These are phyloP conservation scores for Propithecus coquereli DNA, from an alignment of 2,113 vertebrate species.

Conservation along the genomic window DNA sequence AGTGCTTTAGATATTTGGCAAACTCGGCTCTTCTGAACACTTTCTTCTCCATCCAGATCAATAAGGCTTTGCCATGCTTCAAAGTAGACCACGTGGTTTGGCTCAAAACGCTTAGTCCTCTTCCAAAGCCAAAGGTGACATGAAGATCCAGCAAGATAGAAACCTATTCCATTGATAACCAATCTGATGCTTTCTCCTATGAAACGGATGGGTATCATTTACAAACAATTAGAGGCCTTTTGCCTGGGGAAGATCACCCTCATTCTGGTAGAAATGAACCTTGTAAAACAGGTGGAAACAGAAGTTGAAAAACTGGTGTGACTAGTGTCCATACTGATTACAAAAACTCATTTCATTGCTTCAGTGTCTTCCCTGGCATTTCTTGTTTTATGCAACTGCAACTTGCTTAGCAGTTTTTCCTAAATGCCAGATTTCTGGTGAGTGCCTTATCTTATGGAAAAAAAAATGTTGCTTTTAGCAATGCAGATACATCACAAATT, in stretches of 20 bases:
- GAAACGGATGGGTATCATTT: constrained; percentile 36
- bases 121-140: constrained; percentile 17
- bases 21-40: not conserved
- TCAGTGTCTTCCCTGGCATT: not conserved
- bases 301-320: not conserved
- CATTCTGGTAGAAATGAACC: constrained; percentile 1
- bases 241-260: not conserved
- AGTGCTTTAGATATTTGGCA: not conserved
- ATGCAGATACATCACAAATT: not conserved
- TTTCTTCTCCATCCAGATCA: not conserved
- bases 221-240: constrained; percentile 39
- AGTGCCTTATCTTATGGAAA: not conserved
- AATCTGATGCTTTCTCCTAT: constrained; percentile 37
- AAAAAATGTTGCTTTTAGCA: not conserved
- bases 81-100: not conserved
- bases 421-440: not conserved
- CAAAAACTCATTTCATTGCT: not conserved
- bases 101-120: not conserved
- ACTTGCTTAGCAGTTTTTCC: not conserved
- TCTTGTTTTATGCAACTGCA: not conserved
- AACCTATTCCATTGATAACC: constrained; percentile 39
- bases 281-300: constrained; percentile 1
- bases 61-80: not conserved
- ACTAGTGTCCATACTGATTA: not conserved
- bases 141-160: constrained; percentile 36